Evolutionary conservation across 2,888 invertebrate genomes (phyloP).

Genomic region (Drosophila gaucha): DNA sequence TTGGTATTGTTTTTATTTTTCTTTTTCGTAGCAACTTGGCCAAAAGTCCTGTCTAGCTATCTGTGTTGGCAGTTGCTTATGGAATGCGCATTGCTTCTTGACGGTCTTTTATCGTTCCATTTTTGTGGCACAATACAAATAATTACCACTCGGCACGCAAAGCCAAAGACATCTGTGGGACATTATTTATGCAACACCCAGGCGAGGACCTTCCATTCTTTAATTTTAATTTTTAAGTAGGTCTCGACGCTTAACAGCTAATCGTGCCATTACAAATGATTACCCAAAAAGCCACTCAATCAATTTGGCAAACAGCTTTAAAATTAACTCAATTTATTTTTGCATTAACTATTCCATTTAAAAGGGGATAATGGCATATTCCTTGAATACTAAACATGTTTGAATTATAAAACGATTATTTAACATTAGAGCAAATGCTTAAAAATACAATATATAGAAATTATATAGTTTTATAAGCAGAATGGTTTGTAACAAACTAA

Average conservation of each 20-base stretch:
- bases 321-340: conserved; percentile 20
- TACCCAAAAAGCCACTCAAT: conserved; percentile 38
- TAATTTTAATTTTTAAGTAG: conserved; percentile 59
- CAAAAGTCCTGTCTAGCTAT: conserved; percentile 27
- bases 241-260: conserved; percentile 19
- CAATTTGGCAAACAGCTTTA: conserved; percentile 18
- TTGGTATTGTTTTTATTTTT: conserved; percentile 41
- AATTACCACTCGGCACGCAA: conserved; percentile 72
- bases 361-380: background rate
- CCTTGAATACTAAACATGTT: background rate
- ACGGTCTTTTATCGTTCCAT: conserved; percentile 41
- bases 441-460: background rate
- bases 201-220: conserved; percentile 20
- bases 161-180: conserved; percentile 26
- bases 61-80: conserved; percentile 27
- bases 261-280: conserved; percentile 27
- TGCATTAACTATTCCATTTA: conserved; percentile 1
- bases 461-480: too few species aligned
- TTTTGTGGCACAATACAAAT: conserved; percentile 46
- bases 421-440: background rate
- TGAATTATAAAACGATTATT: background rate
- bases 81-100: conserved; percentile 44
- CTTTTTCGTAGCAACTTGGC: conserved; percentile 22
- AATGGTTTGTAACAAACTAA: too few species aligned
- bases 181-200: conserved; percentile 41